Conservation (phyloP, 2,113 vertebrate species). For the Halcyon senegalensis region DNA sequence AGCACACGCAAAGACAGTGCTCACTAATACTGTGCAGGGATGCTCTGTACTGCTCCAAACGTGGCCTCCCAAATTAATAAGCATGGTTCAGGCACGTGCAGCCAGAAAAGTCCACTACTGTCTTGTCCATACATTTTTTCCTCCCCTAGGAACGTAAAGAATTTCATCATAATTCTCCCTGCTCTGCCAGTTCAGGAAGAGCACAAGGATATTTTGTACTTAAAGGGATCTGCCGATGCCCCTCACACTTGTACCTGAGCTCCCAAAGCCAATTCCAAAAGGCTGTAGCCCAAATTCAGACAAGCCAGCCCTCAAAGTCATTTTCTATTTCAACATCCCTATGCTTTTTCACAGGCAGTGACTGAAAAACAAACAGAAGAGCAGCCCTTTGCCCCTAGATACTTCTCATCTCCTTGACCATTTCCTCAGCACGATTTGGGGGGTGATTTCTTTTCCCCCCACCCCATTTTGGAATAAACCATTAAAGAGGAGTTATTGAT, state of each 20-base stretch:
- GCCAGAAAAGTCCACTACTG: neutral
- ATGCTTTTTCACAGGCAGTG: neutral
- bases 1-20: neutral
- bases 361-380: neutral
- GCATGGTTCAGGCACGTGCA: neutral
- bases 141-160: neutral
- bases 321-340: neutral
- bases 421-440: neutral
- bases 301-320: neutral
- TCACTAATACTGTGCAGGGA: neutral
- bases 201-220: neutral
- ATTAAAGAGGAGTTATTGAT: neutral
- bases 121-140: neutral
- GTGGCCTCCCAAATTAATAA: neutral
- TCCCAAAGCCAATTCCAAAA: slow-evolving; percentile 11
- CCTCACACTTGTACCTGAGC: neutral
- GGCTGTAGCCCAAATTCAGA: neutral
- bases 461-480: neutral
- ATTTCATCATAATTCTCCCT: neutral
- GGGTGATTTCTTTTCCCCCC: neutral
- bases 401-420: neutral
- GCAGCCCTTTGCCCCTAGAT: neutral
- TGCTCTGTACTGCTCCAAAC: neutral
- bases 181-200: neutral
- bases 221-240: neutral